Conservation (phyloP, 2,888 invertebrate species). For the Notocelia uddmanniana region DNA sequence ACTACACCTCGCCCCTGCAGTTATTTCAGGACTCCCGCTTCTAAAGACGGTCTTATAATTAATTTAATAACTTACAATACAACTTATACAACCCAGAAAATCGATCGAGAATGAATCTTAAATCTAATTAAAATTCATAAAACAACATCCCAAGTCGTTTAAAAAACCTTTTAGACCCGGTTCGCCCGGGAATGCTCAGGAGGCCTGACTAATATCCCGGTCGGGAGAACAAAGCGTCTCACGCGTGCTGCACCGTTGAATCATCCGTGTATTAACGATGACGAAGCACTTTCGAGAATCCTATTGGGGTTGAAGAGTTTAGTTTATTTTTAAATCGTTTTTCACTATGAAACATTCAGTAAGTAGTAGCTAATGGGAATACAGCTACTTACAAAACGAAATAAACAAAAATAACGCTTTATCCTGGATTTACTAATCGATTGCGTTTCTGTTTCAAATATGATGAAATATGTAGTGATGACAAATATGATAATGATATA, state of each 20-base stretch:
- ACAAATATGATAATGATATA: background rate
- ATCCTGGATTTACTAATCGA: background rate
- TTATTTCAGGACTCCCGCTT: background rate
- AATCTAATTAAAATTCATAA: conserved; percentile 14
- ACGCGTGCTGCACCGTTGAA: conserved; percentile 55
- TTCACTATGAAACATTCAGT: background rate
- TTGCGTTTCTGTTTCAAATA: conserved; percentile 1
- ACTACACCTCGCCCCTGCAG: background rate
- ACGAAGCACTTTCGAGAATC: conserved; percentile 20
- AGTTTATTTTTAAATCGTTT: conserved; percentile 18
- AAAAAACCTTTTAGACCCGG: conserved; percentile 17
- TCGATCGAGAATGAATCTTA: background rate
- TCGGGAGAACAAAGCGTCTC: conserved; percentile 54
- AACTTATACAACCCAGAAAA: background rate
- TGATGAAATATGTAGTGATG: conserved; percentile 11
- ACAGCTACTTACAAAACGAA: background rate
- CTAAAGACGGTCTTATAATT: background rate
- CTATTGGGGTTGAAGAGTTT: conserved; percentile 21
- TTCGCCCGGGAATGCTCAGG: conserved; percentile 58
- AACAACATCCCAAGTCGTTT: conserved; percentile 11
- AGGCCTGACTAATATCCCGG: conserved; percentile 58
- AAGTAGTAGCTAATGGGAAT: background rate
- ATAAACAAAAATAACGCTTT: background rate
- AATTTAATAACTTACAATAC: background rate
- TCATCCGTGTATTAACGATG: conserved; percentile 49